These are phyloP conservation scores for Drosophila paranaensis DNA, from an alignment of 2,888 invertebrate species.

Conservation along the genomic window DNA sequence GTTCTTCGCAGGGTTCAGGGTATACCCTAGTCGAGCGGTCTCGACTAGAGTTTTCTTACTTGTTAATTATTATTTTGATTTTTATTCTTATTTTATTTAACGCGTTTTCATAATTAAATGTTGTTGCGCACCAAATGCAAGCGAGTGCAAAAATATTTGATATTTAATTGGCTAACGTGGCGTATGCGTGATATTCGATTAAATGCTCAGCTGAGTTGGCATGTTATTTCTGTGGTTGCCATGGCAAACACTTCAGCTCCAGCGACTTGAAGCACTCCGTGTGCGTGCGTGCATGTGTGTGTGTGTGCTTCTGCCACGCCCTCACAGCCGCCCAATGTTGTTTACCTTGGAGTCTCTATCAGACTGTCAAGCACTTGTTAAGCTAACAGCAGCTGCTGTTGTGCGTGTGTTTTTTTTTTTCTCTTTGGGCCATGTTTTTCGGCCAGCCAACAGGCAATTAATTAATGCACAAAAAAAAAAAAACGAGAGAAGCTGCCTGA, in stretches of 20 bases:
- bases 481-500: conserved; percentile 6
- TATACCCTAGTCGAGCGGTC: too few species aligned
- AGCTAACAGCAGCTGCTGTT: conserved; percentile 14
- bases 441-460: conserved; percentile 18
- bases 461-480: conserved; percentile 17
- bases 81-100: neutral
- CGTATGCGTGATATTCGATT: conserved; percentile 52
- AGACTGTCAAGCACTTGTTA: conserved; percentile 20
- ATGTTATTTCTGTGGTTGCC: conserved; percentile 22
- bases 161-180: conserved; percentile 29
- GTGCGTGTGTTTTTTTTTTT: neutral
- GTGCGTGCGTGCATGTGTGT: too few species aligned
- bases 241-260: conserved; percentile 24
- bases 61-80: too few species aligned
- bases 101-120: conserved; percentile 21
- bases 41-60: too few species aligned
- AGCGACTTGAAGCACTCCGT: too few species aligned
- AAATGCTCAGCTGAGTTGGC: conserved; percentile 2
- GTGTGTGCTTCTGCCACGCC: neutral
- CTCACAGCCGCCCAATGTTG: neutral
- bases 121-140: conserved; percentile 32
- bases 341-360: conserved; percentile 13
- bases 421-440: neutral
- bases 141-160: conserved; percentile 25
- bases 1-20: too few species aligned